A percentile compares a stretch with the other conserved stretches of the same genome.
Conservation (phyloP, 2,888 invertebrate genomes). For the Charanyca ferruginea region DNA sequence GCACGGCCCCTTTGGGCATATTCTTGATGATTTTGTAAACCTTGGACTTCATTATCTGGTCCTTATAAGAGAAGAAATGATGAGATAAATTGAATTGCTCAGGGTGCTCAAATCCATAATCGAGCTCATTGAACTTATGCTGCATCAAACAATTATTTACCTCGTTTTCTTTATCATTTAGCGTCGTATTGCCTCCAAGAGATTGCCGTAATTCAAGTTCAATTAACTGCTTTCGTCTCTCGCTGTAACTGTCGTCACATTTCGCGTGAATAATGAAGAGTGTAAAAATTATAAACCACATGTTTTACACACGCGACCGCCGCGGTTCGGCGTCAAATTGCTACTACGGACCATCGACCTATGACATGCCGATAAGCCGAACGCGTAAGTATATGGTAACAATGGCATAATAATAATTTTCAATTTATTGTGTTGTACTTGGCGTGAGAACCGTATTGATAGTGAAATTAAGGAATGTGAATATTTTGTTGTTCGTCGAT, state of each 20-base stretch:
- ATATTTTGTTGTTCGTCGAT: background rate
- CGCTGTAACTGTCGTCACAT: conserved; percentile 69
- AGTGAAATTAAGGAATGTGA: background rate
- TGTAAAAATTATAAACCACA: conserved; percentile 41
- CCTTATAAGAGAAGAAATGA: conserved; percentile 92
- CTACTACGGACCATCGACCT: conserved; percentile 46
- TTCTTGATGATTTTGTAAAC: conserved; percentile 92
- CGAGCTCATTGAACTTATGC: conserved; percentile 89
- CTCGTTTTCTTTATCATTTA: conserved; percentile 86
- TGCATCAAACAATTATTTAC: conserved; percentile 92
- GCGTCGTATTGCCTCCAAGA: conserved; percentile 88
- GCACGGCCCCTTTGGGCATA: conserved; percentile 94
- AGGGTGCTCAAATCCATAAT: conserved; percentile 89
- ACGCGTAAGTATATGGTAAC: conserved; percentile 13
- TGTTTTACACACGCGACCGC: conserved; percentile 23
- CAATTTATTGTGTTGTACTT: conserved; percentile 28
- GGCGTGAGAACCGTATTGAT: conserved; percentile 20
- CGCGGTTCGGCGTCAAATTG: conserved; percentile 3
- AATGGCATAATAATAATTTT: conserved; percentile 26
- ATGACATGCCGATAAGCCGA: conserved; percentile 35
- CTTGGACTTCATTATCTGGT: conserved; percentile 91
- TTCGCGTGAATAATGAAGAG: conserved; percentile 46
- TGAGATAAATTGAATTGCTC: conserved; percentile 92
- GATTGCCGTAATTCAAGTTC: conserved; percentile 83
- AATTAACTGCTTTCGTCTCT: conserved; percentile 83